phyloP scores from a whole-genome alignment of 35 echinoderm and acorn worm species.

The Strongylocentrotus purpuratus region DNA sequence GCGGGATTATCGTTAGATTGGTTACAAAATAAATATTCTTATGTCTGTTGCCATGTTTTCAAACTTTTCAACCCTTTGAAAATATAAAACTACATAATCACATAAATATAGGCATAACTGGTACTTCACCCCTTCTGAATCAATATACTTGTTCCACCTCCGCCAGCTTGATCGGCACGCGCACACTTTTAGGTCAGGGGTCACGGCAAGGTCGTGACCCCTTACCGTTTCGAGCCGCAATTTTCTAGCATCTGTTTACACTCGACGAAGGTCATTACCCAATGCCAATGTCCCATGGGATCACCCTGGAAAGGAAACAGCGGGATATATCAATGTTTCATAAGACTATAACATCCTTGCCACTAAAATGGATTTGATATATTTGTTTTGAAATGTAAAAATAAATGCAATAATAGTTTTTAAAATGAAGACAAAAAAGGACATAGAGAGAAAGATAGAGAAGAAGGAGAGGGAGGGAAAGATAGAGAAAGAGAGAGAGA shows the following conservation, averaged over 20 bases:
- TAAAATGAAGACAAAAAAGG: background rate
- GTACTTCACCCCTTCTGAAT: background rate
- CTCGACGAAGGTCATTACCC: slow-evolving; percentile 40
- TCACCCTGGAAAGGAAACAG: background rate
- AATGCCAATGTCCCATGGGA: background rate
- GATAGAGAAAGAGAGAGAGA: background rate
- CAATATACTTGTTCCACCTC: background rate
- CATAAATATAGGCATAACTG: no score
- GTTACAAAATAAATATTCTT: no score
- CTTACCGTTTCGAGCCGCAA: background rate
- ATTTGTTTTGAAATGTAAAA: background rate
- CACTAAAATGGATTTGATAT: background rate
- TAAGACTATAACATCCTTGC: background rate
- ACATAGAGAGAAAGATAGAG: background rate
- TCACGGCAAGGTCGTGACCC: slow-evolving; percentile 23
- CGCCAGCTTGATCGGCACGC: background rate
- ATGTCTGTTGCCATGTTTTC: no score
- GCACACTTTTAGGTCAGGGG: slow-evolving; percentile 24
- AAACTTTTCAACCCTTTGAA: background rate
- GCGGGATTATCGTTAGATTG: no score
- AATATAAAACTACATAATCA: no score
- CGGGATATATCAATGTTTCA: background rate
- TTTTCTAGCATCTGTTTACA: slow-evolving; percentile 25
- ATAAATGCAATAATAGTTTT: background rate
- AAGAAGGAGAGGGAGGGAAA: background rate